phyloP scores from a whole-genome alignment of 2,888 invertebrate species.

The Poecilus cupreus region DNA sequence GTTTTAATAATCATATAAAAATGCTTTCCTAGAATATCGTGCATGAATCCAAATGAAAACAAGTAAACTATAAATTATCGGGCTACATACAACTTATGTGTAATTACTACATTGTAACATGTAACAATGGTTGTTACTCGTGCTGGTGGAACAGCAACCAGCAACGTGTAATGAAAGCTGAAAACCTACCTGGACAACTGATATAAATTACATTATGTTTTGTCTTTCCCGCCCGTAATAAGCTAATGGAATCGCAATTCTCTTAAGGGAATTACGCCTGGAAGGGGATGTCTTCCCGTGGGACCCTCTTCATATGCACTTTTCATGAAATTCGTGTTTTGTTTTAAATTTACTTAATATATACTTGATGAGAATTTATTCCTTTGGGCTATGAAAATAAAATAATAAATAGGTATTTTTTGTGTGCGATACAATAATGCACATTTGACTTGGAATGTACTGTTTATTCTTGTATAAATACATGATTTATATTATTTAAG shows the following conservation, averaged over 20 bases:
- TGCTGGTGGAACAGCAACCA: neutral
- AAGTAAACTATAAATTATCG: no score
- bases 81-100: neutral
- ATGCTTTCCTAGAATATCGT: no score
- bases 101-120: constrained; percentile 1
- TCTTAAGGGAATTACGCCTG: constrained; percentile 8
- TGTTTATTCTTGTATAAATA: no score
- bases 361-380: neutral
- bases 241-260: constrained; percentile 51
- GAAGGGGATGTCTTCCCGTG: neutral
- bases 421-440: no score
- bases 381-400: no score
- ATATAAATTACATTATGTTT: constrained; percentile 48
- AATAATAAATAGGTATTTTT: no score
- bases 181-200: constrained; percentile 33
- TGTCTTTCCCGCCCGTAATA: constrained; percentile 40
- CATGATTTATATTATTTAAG: no score
- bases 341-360: neutral
- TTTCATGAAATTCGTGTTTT: constrained; percentile 11
- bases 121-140: neutral
- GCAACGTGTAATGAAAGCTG: neutral
- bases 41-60: no score
- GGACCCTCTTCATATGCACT: constrained; percentile 19
- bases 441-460: no score
- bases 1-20: no score